Evolutionary conservation across 2,888 invertebrate species (phyloP), one percentile per base, ranked within the genome.

Genomic region (Oligia latruncula): DNA sequence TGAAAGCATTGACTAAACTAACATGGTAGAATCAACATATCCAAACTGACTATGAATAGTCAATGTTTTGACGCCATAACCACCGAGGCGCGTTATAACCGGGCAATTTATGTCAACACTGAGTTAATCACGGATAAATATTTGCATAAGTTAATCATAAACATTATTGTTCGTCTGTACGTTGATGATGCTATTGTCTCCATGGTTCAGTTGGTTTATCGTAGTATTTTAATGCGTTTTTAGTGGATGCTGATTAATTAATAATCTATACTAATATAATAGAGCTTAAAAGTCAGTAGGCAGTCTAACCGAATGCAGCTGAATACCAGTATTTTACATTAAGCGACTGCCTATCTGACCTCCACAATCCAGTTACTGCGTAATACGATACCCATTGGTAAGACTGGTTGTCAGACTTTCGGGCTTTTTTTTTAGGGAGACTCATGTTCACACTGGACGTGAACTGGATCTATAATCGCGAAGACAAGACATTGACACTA

Each of bases 91-190:
- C 86, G 89, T 91, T 88, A 91, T 89, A 91, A 86, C 87, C 84
- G 86, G 89, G 81, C 85, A 87, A 90, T 91, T 90, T 90, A 84
- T 90, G 90, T 93, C 92, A 95, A 94, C 92, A 92, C 81, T 81
- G 82, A 87, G 89, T 92, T 92, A 92, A 93, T 92, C 91, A 91
- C 90, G 86, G 90, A 92, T 93, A 91, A 93, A 95, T 94, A 94
- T 95, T 95, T 93, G 91, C 93, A 90, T 93, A 92, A 90, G 92
- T 91, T 93, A 93, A 94, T 93, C 92, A 93, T 92, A 89, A 90
- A 94, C 91, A 94, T 92, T 91, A 92, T 93, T 90, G 90, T 87
- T 83, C 86, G 81, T 84, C 80, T 85, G 85, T 82, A 62, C 86
- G 85, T 84, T 88, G 87, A 89, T 91, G 90, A 89, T 71, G 76